phyloP scores from a whole-genome alignment of 2,797 vertebrate genomes.

The Carcharodon carcharias region DNA sequence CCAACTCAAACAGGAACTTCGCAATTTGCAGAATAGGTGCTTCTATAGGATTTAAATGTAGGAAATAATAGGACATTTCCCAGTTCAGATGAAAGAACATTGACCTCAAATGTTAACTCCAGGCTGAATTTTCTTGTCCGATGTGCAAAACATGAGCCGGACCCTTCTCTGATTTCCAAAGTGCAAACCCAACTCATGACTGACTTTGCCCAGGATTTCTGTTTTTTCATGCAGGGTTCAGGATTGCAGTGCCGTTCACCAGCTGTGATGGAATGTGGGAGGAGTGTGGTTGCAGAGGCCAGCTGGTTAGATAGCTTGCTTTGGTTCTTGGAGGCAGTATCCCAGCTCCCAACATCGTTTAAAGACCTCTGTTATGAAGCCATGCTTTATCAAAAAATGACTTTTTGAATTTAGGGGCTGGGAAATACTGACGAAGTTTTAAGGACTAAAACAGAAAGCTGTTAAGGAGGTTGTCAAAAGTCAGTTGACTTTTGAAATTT shows the following conservation, averaged over 20 bases:
- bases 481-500: too few species aligned
- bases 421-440: too few species aligned
- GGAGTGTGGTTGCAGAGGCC: background rate
- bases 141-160: background rate
- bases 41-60: background rate
- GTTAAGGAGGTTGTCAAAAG: too few species aligned
- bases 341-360: background rate
- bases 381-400: too few species aligned
- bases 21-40: background rate
- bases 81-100: background rate
- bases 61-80: too few species aligned
- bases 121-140: background rate
- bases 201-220: background rate
- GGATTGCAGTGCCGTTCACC: background rate
- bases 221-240: background rate
- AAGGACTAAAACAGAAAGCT: too few species aligned
- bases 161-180: background rate
- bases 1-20: background rate
- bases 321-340: background rate
- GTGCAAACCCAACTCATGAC: too few species aligned
- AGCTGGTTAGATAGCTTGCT: background rate
- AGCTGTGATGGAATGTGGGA: background rate
- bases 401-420: too few species aligned
- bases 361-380: background rate
- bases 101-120: background rate